Conservation (phyloP, 2,113 vertebrate genomes). For the Myxocyprinus asiaticus region DNA sequence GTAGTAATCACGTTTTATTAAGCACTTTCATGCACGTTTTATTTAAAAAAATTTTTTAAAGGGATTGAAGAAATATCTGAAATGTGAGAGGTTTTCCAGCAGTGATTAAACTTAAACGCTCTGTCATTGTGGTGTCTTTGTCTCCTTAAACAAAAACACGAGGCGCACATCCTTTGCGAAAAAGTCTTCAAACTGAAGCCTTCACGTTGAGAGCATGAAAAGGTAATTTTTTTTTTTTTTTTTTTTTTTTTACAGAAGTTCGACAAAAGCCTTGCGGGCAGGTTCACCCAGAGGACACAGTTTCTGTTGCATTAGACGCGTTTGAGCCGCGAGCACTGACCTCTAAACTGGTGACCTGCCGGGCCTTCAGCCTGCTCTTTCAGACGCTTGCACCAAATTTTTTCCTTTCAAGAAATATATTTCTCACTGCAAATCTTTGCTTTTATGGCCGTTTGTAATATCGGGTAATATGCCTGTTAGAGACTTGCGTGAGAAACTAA, state of each 20-base stretch:
- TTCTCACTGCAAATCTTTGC: background rate
- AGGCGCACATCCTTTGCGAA: conserved; percentile 85
- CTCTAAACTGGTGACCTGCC: conserved; percentile 98
- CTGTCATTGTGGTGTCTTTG: conserved; percentile 92
- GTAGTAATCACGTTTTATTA: conserved; percentile 52
- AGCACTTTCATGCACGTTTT: conserved; percentile 50
- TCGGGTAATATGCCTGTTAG: background rate
- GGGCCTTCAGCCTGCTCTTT: conserved; percentile 83
- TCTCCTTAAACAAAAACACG: conserved; percentile 86
- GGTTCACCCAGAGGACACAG: conserved; percentile 99
- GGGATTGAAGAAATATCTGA: conserved; percentile 54
- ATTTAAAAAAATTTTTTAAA: conserved; percentile 50
- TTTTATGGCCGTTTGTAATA: background rate
- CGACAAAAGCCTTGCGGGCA: conserved; percentile 91
- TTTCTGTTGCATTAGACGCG: conserved; percentile 91
- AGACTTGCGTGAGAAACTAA: background rate
- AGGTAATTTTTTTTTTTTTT: too few species aligned
- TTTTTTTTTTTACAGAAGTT: conserved; percentile 96
- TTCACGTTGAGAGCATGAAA: conserved; percentile 91
- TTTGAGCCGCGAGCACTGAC: conserved; percentile 97
- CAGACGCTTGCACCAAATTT: conserved; percentile 72
- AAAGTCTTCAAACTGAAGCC: conserved; percentile 85
- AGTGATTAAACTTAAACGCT: conserved; percentile 80
- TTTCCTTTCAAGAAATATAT: background rate
- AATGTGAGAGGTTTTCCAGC: conserved; percentile 64